Conservation (phyloP, 2,113 vertebrate species). For the Pyrgilauda ruficollis region DNA sequence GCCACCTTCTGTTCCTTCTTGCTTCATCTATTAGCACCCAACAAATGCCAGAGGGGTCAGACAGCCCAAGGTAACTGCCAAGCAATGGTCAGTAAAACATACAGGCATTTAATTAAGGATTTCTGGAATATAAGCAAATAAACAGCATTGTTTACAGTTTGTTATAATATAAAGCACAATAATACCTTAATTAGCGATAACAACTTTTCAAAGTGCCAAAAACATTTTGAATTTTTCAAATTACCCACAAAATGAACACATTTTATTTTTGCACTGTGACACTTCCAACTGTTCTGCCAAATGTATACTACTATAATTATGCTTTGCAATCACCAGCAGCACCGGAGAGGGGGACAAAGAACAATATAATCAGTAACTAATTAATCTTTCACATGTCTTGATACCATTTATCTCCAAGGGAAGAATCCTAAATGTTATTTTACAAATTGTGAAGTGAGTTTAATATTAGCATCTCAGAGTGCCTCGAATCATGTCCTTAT, state of each 20-base stretch:
- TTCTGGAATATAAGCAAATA: conserved; percentile 33
- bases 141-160: conserved; percentile 55
- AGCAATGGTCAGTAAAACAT: not conserved
- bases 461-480: not conserved
- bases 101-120: not conserved
- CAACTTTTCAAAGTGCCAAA: conserved; percentile 51
- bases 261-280: conserved; percentile 64
- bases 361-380: conserved; percentile 60
- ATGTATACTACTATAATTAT: conserved; percentile 57
- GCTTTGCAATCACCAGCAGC: conserved; percentile 47
- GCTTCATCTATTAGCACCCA: not conserved
- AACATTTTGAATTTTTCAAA: conserved; percentile 39
- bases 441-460: not conserved
- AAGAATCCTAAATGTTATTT: not conserved
- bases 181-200: conserved; percentile 62
- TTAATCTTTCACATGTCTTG: conserved; percentile 38
- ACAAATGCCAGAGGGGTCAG: not conserved
- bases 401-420: conserved; percentile 18
- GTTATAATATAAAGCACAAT: conserved; percentile 45
- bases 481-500: not conserved
- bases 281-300: conserved; percentile 68
- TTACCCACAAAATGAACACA: conserved; percentile 62
- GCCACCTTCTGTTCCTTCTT: not conserved
- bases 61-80: not conserved
- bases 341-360: conserved; percentile 52